Evolutionary conservation across 2,113 vertebrate genomes (phyloP).

Genomic region (Trematomus loennbergii): DNA sequence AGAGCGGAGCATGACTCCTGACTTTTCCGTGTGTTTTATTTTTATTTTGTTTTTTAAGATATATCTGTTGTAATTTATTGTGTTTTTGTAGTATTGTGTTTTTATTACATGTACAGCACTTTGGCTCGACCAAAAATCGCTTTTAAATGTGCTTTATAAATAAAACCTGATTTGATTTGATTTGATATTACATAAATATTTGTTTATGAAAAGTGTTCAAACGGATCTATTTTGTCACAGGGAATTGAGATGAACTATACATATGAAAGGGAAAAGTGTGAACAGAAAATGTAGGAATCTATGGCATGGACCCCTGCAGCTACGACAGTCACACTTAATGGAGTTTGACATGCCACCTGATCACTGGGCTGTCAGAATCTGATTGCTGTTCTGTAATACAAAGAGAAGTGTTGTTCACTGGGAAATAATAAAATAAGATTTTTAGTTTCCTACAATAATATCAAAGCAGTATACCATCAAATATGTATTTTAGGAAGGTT

Average conservation of each 20-base stretch:
- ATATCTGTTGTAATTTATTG: too few relatives aligned
- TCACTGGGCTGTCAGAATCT: conserved; percentile 61
- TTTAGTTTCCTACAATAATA: conserved; percentile 35
- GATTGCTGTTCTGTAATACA: conserved; percentile 51
- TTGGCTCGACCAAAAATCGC: too few relatives aligned
- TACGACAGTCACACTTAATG: conserved; percentile 60
- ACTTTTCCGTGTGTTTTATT: too few relatives aligned
- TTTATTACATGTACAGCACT: too few relatives aligned
- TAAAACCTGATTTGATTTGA: too few relatives aligned
- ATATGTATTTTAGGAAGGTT: background rate
- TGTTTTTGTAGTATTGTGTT: too few relatives aligned
- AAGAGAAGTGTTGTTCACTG: conserved; percentile 54
- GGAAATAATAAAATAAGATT: conserved; percentile 66
- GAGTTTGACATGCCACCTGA: conserved; percentile 76
- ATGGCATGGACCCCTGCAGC: conserved; percentile 50
- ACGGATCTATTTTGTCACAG: conserved; percentile 32
- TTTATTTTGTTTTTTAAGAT: too few relatives aligned
- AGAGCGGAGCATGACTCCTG: too few relatives aligned
- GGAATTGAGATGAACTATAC: conserved; percentile 36
- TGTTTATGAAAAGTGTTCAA: conserved; percentile 31
- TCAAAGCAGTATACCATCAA: conserved; percentile 37
- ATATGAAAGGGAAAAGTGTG: conserved; percentile 41
- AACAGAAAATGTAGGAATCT: conserved; percentile 51
- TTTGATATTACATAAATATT: conserved; percentile 16
- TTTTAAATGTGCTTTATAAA: too few relatives aligned